A percentile compares a stretch with the other conserved stretches of the same genome.
These are phyloP conservation scores for Malurus alboscapulatus DNA, from an alignment of 2,113 vertebrate species.

Conservation along the genomic window DNA sequence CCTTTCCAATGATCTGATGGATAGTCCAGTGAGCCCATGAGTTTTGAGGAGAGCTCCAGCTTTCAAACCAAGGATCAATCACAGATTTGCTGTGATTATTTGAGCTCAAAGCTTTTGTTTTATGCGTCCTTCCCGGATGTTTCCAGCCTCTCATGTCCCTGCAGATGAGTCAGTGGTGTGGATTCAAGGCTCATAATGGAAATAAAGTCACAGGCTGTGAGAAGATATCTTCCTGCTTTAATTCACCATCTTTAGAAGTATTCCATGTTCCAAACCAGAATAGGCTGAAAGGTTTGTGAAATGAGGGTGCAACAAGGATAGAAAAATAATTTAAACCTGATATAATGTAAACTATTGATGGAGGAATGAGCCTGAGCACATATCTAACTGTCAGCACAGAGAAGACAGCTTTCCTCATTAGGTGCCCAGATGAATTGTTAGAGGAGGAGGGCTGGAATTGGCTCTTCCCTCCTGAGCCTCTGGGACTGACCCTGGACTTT, in stretches of 20 bases:
- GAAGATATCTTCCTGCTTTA: background rate
- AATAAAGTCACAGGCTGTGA: background rate
- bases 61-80: slow-evolving; percentile 10
- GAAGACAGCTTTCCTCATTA: slow-evolving; percentile 3
- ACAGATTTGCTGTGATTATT: background rate
- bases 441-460: background rate
- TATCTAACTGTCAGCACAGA: slow-evolving; percentile 34
- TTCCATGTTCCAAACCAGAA: background rate
- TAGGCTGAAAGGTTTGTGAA: background rate
- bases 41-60: background rate
- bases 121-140: background rate
- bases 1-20: background rate
- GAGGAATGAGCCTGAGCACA: background rate
- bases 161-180: background rate
- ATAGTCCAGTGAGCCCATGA: background rate
- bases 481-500: background rate
- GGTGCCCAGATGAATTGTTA: background rate
- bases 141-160: background rate
- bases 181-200: background rate
- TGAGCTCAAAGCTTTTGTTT: background rate
- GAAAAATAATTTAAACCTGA: background rate
- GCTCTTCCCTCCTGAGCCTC: background rate
- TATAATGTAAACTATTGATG: background rate
- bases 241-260: background rate
- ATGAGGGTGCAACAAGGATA: background rate